Evolutionary conservation across 2,888 invertebrate species (phyloP).

Genomic region (Drosophila dives): DNA sequence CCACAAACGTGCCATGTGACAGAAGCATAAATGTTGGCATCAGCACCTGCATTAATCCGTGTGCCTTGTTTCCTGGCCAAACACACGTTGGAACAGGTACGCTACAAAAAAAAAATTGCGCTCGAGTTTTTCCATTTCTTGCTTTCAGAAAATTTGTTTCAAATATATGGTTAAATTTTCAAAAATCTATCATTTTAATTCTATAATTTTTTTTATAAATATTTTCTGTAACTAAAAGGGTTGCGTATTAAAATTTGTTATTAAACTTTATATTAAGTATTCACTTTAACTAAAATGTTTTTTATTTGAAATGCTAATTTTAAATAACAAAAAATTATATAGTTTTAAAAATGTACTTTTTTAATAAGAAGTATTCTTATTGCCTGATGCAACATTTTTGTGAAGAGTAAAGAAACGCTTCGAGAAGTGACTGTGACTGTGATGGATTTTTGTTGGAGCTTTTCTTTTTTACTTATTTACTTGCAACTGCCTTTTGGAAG

Average conservation of each 20-base stretch:
- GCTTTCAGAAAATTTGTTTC: too few relatives aligned
- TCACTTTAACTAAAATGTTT: not conserved
- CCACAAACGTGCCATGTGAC: constrained; percentile 10
- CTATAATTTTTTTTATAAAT: too few relatives aligned
- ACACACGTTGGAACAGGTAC: not conserved
- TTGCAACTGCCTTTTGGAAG: too few relatives aligned
- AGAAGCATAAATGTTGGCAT: not conserved
- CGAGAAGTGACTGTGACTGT: not conserved
- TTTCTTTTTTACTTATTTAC: not conserved
- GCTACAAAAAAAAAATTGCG: not conserved
- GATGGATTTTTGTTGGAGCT: not conserved
- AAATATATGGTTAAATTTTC: too few relatives aligned
- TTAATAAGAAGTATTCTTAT: not conserved
- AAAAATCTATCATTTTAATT: too few relatives aligned
- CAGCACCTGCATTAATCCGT: not conserved
- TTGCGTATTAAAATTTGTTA: too few relatives aligned
- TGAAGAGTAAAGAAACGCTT: not conserved
- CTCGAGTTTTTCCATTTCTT: too few relatives aligned
- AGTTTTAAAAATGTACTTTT: not conserved
- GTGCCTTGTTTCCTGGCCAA: not conserved
- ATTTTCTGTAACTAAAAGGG: too few relatives aligned
- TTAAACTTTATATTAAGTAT: too few relatives aligned
- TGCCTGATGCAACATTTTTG: not conserved
- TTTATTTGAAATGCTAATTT: not conserved
- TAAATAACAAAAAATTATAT: not conserved